Evolutionary conservation across 2,797 vertebrate genomes (phyloP).

Genomic region (Molossus molossus): DNA sequence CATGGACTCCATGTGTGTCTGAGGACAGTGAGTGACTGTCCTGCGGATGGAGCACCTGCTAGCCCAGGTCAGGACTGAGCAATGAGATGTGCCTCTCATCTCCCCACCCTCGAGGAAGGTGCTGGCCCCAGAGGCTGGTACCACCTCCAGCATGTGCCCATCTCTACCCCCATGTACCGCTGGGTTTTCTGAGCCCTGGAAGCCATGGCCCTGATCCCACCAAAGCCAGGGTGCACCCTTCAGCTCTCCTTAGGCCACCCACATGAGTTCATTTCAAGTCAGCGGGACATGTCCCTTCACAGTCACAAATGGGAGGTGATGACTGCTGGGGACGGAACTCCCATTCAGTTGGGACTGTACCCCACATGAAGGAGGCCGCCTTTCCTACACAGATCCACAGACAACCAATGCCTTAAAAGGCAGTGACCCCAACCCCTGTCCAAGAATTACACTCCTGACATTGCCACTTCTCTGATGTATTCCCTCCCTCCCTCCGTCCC

Average conservation of each 20-base stretch:
- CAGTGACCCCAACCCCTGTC: background rate
- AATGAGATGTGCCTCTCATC: accelerated
- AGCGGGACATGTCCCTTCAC: accelerated
- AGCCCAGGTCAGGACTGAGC: background rate
- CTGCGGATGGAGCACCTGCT: accelerated
- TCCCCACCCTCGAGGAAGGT: background rate
- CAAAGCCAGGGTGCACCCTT: background rate
- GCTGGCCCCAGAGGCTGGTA: background rate
- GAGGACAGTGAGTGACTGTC: background rate
- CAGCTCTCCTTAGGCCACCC: background rate
- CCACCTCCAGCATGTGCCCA: accelerated
- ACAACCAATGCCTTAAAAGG: background rate
- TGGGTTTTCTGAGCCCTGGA: too few relatives aligned
- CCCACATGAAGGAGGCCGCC: background rate
- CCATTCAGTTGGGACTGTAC: too few relatives aligned
- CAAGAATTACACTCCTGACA: background rate
- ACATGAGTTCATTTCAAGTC: background rate
- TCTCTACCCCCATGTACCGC: background rate
- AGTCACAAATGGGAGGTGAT: background rate
- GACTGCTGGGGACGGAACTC: background rate
- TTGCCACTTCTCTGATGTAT: background rate
- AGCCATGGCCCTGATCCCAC: background rate
- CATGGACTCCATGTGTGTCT: background rate
- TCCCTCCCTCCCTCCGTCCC: too few relatives aligned
- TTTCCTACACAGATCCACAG: background rate